Evolutionary conservation across 2,888 invertebrate species (phyloP).

Genomic region (Pseudanteris insignis): DNA sequence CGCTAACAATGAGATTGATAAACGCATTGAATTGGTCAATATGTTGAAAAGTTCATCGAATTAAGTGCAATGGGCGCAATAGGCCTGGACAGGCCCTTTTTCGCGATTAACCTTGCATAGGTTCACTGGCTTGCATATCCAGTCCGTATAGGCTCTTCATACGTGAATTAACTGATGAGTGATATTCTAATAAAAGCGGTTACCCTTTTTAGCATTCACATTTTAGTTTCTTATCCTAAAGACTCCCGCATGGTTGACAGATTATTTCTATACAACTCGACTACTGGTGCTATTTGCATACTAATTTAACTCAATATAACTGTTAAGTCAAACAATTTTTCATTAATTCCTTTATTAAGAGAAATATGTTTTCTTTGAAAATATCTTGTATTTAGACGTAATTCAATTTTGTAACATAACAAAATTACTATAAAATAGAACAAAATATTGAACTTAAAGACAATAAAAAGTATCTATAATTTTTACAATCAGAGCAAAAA

Average conservation of each 20-base stretch:
- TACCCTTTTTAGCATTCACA: conserved; percentile 25
- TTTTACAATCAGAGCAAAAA: no score
- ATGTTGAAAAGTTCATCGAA: conserved; percentile 37
- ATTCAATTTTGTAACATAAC: no score
- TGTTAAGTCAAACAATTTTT: no score
- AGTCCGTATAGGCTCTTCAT: conserved; percentile 25
- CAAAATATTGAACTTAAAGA: no score
- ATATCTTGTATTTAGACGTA: no score
- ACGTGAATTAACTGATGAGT: conserved; percentile 33
- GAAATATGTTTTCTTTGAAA: no score
- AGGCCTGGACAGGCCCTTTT: conserved; percentile 35
- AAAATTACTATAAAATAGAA: no score
- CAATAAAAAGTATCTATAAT: no score
- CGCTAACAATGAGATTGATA: no score
- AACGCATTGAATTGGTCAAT: conserved; percentile 19
- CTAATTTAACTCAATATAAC: no score
- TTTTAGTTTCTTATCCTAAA: conserved; percentile 20
- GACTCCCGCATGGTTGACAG: conserved; percentile 10
- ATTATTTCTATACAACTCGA: conserved; percentile 17
- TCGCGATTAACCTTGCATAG: conserved; percentile 31
- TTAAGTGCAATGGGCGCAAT: conserved; percentile 38
- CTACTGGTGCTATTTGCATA: no score
- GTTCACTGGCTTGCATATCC: conserved; percentile 37
- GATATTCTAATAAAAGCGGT: conserved; percentile 34
- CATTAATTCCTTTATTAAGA: no score